Evolutionary conservation across 92 coral and sea anemone species (phyloP), one percentile per base, ranked within the genome.

Genomic region (Actinostola sp.): DNA sequence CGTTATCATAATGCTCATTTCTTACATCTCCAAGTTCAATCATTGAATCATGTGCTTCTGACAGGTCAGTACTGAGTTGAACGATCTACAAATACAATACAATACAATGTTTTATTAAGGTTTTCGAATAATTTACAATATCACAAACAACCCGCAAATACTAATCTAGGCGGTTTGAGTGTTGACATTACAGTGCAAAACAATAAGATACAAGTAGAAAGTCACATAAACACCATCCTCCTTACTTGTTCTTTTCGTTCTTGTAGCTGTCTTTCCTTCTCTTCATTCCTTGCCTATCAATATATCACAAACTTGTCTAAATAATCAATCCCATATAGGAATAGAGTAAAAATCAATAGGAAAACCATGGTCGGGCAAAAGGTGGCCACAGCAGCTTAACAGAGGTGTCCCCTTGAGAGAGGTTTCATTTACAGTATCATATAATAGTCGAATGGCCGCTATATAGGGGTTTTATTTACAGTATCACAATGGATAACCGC

Each of bases 11-110:
- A n/a, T n/a, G n/a, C n/a, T n/a, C n/a, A n/a, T n/a, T n/a, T n/a
- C n/a, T 49, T 25, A 92, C 97, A 90, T 89, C 72, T 38, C 84
- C 90, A 14, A 86, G 82, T 45, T 90, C 94, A 52, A 73, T 70
- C 93, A 85, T 84, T 10, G 86, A 81, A 58, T 78, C 87, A 29
- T 90, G 86, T 21, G 88, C 8, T 0, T 77, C 67, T 0, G 70
- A 50, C 25, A 75, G 89, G 26, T 84, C 98, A 19, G 75, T 73
- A n/a, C 79, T 89, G 19, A 90, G 62, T 53, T 79, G 76, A 12
- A 70, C 70, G 59, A 90, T 67, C 96, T 90, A 27, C 27, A 38
- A 54, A 16, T 16, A 10, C 19, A 38, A 21, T 36, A 31, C 3
- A 34, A 26, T 11, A 34, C 30, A 52, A 12, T 2, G 20, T 24